Conservation (phyloP, 2,113 vertebrate genomes). For the Campylomormyrus tamandua region DNA sequence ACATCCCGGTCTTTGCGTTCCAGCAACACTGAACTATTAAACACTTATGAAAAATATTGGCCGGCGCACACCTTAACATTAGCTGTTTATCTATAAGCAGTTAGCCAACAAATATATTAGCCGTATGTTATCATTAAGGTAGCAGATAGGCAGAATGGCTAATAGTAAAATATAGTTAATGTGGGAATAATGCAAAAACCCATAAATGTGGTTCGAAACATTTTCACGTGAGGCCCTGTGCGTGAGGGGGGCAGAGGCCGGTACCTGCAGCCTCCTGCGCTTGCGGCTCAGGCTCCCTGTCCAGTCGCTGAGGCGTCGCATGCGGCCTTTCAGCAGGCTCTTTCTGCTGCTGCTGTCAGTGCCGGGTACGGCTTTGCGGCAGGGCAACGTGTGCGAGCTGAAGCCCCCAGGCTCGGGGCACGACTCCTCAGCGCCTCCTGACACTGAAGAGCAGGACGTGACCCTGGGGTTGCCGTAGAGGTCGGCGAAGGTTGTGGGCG, state of each 20-base stretch:
- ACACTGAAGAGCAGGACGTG: constrained; percentile 58
- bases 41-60: too few species aligned
- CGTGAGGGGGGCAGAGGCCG: not conserved
- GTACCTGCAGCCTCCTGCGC: constrained; percentile 84
- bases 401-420: constrained; percentile 52
- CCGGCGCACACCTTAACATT: too few species aligned
- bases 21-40: too few species aligned
- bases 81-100: too few species aligned
- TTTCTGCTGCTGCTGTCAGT: constrained; percentile 64
- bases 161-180: too few species aligned
- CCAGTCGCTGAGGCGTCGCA: constrained; percentile 84
- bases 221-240: not conserved
- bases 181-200: not conserved
- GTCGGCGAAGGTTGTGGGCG: not conserved
- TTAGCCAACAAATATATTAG: too few species aligned
- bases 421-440: constrained; percentile 60
- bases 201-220: not conserved
- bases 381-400: constrained; percentile 72
- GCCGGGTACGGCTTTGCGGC: constrained; percentile 59
- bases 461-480: not conserved
- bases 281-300: constrained; percentile 88
- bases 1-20: too few species aligned
- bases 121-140: too few species aligned
- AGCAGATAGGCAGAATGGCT: too few species aligned
- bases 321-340: constrained; percentile 78